Base-by-base conservation (phyloP, 2,888 invertebrate genomes). In the Drosophila greeni region DNA sequence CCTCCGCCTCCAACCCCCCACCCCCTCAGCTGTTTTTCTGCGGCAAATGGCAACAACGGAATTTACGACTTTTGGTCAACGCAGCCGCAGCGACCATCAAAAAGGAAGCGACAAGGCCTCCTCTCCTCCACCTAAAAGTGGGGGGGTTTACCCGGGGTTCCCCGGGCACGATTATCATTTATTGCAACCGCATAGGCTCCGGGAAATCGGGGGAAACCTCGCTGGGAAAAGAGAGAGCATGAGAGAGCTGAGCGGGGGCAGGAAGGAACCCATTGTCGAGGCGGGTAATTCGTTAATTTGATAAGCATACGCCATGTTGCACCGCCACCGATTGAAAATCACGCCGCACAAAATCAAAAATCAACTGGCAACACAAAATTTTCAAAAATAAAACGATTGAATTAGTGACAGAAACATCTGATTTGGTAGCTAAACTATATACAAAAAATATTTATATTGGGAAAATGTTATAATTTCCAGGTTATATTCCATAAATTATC, bases 211-310 rank as follows among this genome's bases (percentile, higher is more conserved):
- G 42, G 42, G 42, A 42, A 47, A 31, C 45, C 45, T 20, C 14
- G 5, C 29, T 14, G 45, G 29, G 2, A 2, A 8, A 4, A 1
- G 7, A 18, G 11, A 5, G 20, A 12, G 14, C 8, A n/a, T n/a
- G 26, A 26, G 9, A 9, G 1, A 6, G 33, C 14, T n/a, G n/a
- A 8, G n/a, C 0, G 7, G 14, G 7, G 42, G n/a, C 18, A 48
- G 74, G 73, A 58, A 70, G 75, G 77, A 58, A 51, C 59, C 72
- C 78, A 75, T 73, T 77, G 70, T 68, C 66, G 74, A 53, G 58
- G 74, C 71, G 75, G 72, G 72, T 80, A 80, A 80, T 81, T 78
- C 78, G 80, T 75, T 82, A 82, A 81, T 81, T 82, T 82, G 78
- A 81, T 81, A 81, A 81, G 78, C 76, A 79, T 76, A 74, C 75